These are phyloP conservation scores for Genyomyrus donnyi DNA, from an alignment of 2,113 vertebrate genomes.

Conservation along the genomic window DNA sequence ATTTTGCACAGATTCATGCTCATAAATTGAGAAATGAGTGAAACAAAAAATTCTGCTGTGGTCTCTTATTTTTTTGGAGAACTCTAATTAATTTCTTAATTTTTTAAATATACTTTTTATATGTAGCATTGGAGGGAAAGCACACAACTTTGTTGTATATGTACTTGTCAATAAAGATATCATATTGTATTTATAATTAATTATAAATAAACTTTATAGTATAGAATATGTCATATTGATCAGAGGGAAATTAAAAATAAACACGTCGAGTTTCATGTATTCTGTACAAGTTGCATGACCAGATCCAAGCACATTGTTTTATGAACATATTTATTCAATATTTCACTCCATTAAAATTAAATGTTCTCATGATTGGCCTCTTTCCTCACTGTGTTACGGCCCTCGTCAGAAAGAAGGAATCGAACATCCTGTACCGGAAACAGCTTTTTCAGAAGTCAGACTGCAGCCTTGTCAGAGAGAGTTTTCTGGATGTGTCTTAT, in stretches of 20 bases:
- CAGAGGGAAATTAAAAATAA: not conserved
- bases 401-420: not conserved
- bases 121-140: not conserved
- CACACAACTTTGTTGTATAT: not conserved
- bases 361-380: not conserved
- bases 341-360: not conserved
- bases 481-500: conserved; percentile 11
- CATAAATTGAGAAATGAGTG: not conserved
- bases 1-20: not conserved
- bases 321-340: not conserved
- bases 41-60: not conserved
- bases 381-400: too few species aligned
- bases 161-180: not conserved
- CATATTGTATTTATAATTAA: not conserved
- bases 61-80: too few species aligned
- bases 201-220: not conserved
- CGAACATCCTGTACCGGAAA: not conserved
- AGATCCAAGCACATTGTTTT: not conserved
- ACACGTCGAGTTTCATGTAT: not conserved
- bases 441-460: not conserved
- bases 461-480: not conserved
- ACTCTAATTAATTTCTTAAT: not conserved
- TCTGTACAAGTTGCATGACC: not conserved
- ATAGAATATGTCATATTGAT: not conserved
- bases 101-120: not conserved